phyloP scores from a whole-genome alignment of 1,140 invertebrate species.

The Drosophila rufa region DNA sequence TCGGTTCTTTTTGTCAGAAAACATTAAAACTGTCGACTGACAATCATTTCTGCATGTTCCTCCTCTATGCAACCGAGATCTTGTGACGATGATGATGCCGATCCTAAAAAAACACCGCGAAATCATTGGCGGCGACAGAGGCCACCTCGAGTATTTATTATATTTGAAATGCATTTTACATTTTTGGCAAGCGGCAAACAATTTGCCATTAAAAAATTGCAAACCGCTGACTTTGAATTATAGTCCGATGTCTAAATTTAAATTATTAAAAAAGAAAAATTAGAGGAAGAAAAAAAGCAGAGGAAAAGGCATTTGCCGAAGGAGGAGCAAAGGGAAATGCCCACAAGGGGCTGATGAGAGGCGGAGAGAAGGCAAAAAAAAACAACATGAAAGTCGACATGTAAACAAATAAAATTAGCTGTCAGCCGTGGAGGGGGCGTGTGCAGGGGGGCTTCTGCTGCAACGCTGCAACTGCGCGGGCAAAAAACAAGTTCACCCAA shows the following conservation, averaged over 20 bases:
- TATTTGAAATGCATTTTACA: conserved; percentile 54
- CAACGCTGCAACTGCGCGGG: conserved; percentile 32
- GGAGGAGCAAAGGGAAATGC: conserved; percentile 49
- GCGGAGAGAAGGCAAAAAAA: conserved; percentile 54
- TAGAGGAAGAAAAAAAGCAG: conserved; percentile 19
- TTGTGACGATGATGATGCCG: conserved; percentile 25
- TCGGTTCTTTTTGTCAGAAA: conserved; percentile 62
- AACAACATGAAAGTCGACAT: conserved; percentile 81
- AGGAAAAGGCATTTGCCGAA: conserved; percentile 44
- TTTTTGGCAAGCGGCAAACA: conserved; percentile 56
- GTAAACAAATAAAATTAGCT: conserved; percentile 84
- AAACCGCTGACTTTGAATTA: conserved; percentile 80
- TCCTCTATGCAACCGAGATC: conserved; percentile 27
- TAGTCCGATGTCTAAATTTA: conserved; percentile 79
- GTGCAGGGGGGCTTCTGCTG: conserved; percentile 1
- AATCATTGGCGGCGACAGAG: conserved; percentile 13
- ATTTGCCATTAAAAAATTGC: conserved; percentile 81
- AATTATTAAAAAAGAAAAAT: conserved; percentile 69
- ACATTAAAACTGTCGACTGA: conserved; percentile 55
- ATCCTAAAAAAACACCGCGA: conserved; percentile 32
- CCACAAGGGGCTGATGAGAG: conserved; percentile 50
- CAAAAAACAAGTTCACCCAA: conserved; percentile 78
- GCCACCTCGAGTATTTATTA: conserved; percentile 34
- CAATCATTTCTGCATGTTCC: conserved; percentile 39
- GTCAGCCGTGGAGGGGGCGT: conserved; percentile 49